Evolutionary conservation across 2,797 vertebrate genomes (phyloP).

Genomic region (Fringilla coelebs): DNA sequence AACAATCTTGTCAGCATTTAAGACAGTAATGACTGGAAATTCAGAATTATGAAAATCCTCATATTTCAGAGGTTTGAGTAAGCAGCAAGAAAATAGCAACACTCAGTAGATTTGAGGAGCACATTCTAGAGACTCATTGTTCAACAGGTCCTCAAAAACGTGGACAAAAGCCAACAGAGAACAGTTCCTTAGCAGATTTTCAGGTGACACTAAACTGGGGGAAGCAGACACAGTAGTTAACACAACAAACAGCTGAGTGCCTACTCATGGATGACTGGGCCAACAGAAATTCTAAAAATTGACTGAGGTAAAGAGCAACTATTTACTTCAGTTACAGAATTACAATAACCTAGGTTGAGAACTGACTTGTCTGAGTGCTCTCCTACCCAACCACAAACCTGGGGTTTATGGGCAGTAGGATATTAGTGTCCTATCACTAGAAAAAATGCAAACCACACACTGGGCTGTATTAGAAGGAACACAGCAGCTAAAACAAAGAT

Average conservation of each 20-base stretch:
- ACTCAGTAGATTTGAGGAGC: neutral
- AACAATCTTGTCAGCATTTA: neutral
- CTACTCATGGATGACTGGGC: neutral
- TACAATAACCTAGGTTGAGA: neutral
- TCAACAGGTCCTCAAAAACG: neutral
- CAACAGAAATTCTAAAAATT: neutral
- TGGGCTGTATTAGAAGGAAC: neutral
- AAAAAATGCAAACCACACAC: neutral
- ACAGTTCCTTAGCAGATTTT: neutral
- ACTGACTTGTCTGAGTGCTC: neutral
- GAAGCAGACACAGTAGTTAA: neutral
- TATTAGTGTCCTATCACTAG: no score
- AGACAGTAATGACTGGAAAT: neutral
- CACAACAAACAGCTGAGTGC: neutral
- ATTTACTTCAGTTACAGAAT: neutral
- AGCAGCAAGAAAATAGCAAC: neutral
- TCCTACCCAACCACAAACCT: neutral
- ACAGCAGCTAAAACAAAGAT: neutral
- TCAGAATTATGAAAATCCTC: neutral
- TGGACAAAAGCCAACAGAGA: neutral
- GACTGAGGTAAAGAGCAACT: neutral
- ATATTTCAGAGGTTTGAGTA: neutral
- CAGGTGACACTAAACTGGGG: neutral
- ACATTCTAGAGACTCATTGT: neutral
- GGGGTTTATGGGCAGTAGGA: neutral